phyloP scores from a whole-genome alignment of 1,140 invertebrate species.

The Chelonus insularis region DNA sequence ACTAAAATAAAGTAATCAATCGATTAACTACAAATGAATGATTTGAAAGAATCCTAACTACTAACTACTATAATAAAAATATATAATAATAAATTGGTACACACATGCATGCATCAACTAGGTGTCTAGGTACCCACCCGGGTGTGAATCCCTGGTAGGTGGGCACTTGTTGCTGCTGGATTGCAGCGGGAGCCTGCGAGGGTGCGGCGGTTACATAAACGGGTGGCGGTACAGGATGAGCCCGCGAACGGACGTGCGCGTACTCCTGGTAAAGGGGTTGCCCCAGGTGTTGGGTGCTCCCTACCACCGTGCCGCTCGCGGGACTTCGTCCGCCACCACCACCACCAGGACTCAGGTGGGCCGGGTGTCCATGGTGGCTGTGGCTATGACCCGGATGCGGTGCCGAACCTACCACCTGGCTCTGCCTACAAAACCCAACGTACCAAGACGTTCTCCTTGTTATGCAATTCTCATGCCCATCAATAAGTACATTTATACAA shows the following conservation, averaged over 20 bases:
- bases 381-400: slow-evolving; percentile 54
- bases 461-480: slow-evolving; percentile 33
- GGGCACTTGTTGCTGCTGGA: slow-evolving; percentile 59
- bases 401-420: slow-evolving; percentile 54
- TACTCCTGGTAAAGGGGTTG: slow-evolving; percentile 59
- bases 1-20: too few species aligned
- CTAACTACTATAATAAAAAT: slow-evolving; percentile 30
- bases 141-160: slow-evolving; percentile 61
- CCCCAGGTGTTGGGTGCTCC: slow-evolving; percentile 54
- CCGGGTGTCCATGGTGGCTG: slow-evolving; percentile 54
- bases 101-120: slow-evolving; percentile 61
- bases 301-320: slow-evolving; percentile 45
- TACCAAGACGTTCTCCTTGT: slow-evolving; percentile 34
- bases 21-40: too few species aligned
- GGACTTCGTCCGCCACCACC: slow-evolving; percentile 54
- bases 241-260: slow-evolving; percentile 53
- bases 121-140: slow-evolving; percentile 60
- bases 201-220: slow-evolving; percentile 57
- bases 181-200: slow-evolving; percentile 52
- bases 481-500: too few species aligned
- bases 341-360: slow-evolving; percentile 51
- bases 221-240: slow-evolving; percentile 55
- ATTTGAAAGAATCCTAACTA: too few species aligned
- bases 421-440: slow-evolving; percentile 55
- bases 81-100: slow-evolving; percentile 50